Conservation (phyloP, 2,888 invertebrate genomes). For the Ophraella communa region DNA sequence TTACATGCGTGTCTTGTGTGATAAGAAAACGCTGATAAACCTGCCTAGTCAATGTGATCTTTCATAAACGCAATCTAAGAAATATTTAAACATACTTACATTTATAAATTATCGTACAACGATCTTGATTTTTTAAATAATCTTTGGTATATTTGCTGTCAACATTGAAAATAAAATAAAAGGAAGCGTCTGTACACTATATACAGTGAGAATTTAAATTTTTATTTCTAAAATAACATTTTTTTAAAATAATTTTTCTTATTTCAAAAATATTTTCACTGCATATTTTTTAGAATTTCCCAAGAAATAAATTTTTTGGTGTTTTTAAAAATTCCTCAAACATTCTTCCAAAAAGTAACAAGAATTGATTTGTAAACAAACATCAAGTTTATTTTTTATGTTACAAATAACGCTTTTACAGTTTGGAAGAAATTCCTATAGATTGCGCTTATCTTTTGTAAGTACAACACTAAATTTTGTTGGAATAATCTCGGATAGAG, state of each 20-base stretch:
- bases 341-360: not conserved
- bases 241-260: too few relatives aligned
- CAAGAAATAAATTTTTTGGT: not conserved
- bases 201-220: conserved; percentile 3
- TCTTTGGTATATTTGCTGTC: conserved; percentile 28
- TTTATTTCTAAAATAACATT: not conserved
- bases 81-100: conserved; percentile 44
- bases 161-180: conserved; percentile 26
- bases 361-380: not conserved
- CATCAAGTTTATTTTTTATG: too few relatives aligned
- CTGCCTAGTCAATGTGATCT: conserved; percentile 49
- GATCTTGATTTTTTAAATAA: conserved; percentile 31
- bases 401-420: too few relatives aligned
- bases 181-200: conserved; percentile 14
- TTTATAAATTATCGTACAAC: conserved; percentile 43
- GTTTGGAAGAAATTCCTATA: conserved; percentile 12
- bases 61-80: conserved; percentile 49
- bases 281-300: not conserved
- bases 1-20: conserved; percentile 41
- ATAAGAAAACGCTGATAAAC: conserved; percentile 47
- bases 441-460: conserved; percentile 42
- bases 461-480: conserved; percentile 41
- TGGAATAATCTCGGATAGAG: conserved; percentile 2
- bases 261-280: too few relatives aligned
- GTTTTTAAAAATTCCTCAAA: conserved; percentile 3